These are phyloP conservation scores for Phytoseiulus persimilis DNA, from an alignment of 2,888 invertebrate species.

Conservation along the genomic window DNA sequence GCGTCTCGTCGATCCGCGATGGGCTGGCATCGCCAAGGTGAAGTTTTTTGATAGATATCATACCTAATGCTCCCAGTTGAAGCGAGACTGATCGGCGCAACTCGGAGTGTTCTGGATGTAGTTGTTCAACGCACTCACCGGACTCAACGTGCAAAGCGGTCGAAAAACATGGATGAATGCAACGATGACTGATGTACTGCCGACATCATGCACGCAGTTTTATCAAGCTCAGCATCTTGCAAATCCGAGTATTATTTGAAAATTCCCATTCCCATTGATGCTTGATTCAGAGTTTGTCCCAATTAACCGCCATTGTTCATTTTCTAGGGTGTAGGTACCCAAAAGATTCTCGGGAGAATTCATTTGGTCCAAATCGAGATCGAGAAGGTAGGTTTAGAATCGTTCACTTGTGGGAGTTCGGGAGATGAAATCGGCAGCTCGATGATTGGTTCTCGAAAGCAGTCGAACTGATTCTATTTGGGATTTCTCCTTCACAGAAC, in stretches of 20 bases:
- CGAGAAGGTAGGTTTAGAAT: neutral
- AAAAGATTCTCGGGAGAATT: conserved; percentile 87
- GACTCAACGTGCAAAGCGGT: no score
- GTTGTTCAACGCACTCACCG: no score
- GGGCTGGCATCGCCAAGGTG: conserved; percentile 89
- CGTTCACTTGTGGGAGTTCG: neutral
- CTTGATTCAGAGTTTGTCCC: neutral
- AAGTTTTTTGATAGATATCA: neutral
- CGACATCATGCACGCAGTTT: no score
- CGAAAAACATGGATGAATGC: no score
- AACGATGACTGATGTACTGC: no score
- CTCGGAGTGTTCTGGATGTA: no score
- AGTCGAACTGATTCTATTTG: conserved; percentile 61
- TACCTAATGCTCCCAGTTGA: no score
- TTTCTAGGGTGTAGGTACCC: conserved; percentile 70
- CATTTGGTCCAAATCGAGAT: conserved; percentile 62
- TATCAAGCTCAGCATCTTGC: no score
- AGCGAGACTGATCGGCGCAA: no score
- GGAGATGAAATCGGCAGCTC: neutral
- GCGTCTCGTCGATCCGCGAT: conserved; percentile 65
- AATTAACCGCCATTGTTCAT: neutral
- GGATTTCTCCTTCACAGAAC: conserved; percentile 69
- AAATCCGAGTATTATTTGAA: no score
- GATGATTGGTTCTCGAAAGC: neutral
- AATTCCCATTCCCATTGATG: no score